These are phyloP conservation scores for Harpalus rubripes DNA, from an alignment of 2,888 invertebrate species.

Conservation along the genomic window DNA sequence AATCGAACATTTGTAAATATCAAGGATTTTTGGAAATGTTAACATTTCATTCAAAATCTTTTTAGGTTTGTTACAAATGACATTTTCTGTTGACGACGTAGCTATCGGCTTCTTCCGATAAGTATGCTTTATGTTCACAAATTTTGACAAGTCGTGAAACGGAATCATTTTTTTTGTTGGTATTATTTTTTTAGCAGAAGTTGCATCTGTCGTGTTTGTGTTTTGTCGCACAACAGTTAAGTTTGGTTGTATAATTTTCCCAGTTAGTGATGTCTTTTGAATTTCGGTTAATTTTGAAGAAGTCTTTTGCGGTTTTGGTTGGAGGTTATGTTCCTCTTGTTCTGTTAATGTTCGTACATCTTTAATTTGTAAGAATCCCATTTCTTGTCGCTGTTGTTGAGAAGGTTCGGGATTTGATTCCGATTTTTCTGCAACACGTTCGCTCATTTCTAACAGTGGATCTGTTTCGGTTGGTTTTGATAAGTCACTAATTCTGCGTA, in stretches of 20 bases:
- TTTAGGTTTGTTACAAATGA: neutral
- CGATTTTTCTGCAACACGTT: neutral
- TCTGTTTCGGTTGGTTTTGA: conserved; percentile 70
- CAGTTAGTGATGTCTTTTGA: neutral
- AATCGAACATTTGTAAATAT: conserved; percentile 81
- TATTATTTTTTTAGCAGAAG: neutral
- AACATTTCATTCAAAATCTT: conserved; percentile 73
- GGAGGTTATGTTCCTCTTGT: conserved; percentile 66
- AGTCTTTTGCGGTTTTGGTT: conserved; percentile 6
- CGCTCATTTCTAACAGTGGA: no score
- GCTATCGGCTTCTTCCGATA: neutral
- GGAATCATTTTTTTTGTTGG: conserved; percentile 23
- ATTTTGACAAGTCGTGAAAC: conserved; percentile 3
- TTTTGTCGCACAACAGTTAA: neutral
- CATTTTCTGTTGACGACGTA: neutral
- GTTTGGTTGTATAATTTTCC: neutral
- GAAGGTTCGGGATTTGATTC: neutral
- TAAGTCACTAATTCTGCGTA: conserved; percentile 77
- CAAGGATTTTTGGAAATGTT: conserved; percentile 74
- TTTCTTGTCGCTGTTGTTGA: neutral
- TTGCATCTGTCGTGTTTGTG: neutral
- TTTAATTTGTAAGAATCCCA: conserved; percentile 68
- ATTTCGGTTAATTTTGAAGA: neutral
- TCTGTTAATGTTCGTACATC: conserved; percentile 70
- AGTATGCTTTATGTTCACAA: neutral